Evolutionary conservation across 2,888 invertebrate species (phyloP), one percentile per base, ranked within the genome.

Genomic region (Chymomyza procnemis): DNA sequence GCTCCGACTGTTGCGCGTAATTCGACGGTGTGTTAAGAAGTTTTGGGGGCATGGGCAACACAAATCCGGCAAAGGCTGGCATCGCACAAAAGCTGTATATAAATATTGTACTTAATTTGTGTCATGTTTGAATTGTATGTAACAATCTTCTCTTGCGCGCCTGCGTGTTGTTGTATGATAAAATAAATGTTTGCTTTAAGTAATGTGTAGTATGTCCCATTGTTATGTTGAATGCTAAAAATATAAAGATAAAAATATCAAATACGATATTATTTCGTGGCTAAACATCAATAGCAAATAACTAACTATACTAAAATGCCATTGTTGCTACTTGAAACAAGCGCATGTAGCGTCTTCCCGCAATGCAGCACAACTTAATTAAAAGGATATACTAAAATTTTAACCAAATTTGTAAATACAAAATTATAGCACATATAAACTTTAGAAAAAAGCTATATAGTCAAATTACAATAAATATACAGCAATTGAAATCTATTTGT

Each of bases 11-110:
- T 69, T 21, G 75, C 81, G 14, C 77, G 74, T 21, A 80, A 81
- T 68, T 84, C 79, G 21, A 79, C 85, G 48, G 80, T 81, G 41
- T 81, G 76, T 67, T 81, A 62, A 41, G 19, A 14, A 14, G 16
- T 50, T 6, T 50, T 9, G 34, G 34, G 12, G n/a, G n/a, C n/a
- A n/a, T n/a, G n/a, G n/a, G n/a, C n/a, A n/a, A n/a, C n/a, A n/a
- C n/a, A 41, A 41, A 41, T 41, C n/a, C n/a, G n/a, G n/a, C n/a
- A 12, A 12, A 41, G 3, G 9, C 12, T 41, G 34, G 12, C 12
- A 12, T 1, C 34, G 34, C 19, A 50, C 50, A 50, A 9, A 9
- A 16, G 50, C 9, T 50, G 16, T 50, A 50, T 50, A 50, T 16
- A 18, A 5, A 12, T 48, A 55, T n/a, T 63, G 47, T 26, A 63